Base-by-base conservation (phyloP, 2,113 vertebrate genomes). In the Callospermophilus lateralis region DNA sequence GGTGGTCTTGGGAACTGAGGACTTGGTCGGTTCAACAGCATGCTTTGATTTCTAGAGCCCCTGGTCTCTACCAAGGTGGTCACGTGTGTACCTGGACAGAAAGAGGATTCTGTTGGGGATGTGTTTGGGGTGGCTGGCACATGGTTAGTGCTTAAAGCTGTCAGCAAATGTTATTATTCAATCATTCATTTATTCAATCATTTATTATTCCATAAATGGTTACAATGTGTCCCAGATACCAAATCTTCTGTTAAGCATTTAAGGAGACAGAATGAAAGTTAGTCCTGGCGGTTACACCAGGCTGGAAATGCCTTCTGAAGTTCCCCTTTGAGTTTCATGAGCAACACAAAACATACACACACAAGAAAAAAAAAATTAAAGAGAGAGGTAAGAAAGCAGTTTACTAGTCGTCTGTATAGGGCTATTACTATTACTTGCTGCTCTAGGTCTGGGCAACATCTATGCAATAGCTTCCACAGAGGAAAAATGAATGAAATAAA, bases 1-100 rank as follows among this genome's bases (percentile, higher is more conserved):
- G 88, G 97, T 98, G 96, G 94, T 97, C 97, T 63, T 58, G 68
- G 86, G 68, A 45, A 80, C 74, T 76, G 73, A 0, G 17, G 45
- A 72, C 68, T 95, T 92, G 94, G 74, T 42, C 77, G 80, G 77
- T 45, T 94, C 95, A 84, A 20, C 39, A 73, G 61, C 4, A 51
- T 74, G 93, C 92, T 81, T 77, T 1, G 7, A 89, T 37, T 32
- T 55, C 61, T 94, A 55, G 76, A 5, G 11, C 22, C 65, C 61
- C 84, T n/a, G 79, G 22, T 94, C n/a, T 95, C 78, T 32, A 37
- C 89, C 53, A 20, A 79, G 51, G n/a, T 1, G 0, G 53, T 45
- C 4, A 0, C 89, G 83, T 95, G 48, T 51, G 2, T 39, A 6
- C 76, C 39, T 10, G 83, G 58, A 79, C 83, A 68, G 34, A 45